Evolutionary conservation across 2,888 invertebrate species (phyloP).

Genomic region (Drosophila peninsularis): DNA sequence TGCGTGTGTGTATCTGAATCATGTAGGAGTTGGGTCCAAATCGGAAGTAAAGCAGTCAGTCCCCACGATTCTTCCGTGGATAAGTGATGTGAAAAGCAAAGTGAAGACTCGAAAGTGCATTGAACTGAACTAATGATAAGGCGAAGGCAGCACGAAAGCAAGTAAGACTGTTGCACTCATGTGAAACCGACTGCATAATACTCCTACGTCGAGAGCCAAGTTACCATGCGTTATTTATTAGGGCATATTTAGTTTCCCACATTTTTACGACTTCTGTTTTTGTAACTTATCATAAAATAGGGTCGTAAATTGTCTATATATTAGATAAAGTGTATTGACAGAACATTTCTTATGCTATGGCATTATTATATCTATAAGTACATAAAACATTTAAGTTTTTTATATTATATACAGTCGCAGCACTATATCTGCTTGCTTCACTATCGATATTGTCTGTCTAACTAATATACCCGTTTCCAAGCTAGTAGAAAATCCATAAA

Average conservation of each 20-base stretch:
- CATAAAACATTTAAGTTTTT: not conserved
- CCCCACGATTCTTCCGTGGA: slow-evolving; percentile 44
- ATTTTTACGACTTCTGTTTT: not conserved
- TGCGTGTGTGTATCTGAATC: slow-evolving; percentile 42
- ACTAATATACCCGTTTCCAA: not conserved
- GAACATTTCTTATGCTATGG: not conserved
- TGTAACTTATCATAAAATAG: not conserved
- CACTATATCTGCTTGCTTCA: not conserved
- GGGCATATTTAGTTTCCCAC: not conserved
- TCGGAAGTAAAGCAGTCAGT: slow-evolving; percentile 61
- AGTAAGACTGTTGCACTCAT: slow-evolving; percentile 3
- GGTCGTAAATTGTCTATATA: not conserved
- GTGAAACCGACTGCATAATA: slow-evolving; percentile 2
- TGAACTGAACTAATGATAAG: slow-evolving; percentile 55
- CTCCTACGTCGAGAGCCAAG: slow-evolving; percentile 2
- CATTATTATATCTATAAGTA: not conserved
- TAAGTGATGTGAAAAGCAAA: slow-evolving; percentile 38
- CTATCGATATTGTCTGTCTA: not conserved
- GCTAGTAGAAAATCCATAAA: not conserved
- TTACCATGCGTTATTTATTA: not conserved
- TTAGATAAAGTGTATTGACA: not conserved
- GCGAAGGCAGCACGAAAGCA: slow-evolving; percentile 27
- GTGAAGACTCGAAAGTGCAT: slow-evolving; percentile 49
- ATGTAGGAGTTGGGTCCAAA: slow-evolving; percentile 56
- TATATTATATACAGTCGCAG: not conserved